phyloP scores from a whole-genome alignment of 2,797 vertebrate species.

The Pelodytes ibericus region DNA sequence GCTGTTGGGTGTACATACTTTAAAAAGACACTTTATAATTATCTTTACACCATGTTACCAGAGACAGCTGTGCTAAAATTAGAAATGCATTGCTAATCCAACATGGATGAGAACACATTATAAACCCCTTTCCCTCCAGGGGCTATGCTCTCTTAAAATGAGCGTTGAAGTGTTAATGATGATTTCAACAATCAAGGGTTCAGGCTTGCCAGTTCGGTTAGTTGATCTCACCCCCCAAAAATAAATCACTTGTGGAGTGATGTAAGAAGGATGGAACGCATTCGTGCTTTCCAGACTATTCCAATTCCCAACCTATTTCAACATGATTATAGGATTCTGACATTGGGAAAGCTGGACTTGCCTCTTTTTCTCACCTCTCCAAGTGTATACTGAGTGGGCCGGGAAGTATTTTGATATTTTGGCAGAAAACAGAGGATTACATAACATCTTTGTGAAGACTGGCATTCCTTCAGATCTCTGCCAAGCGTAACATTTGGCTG shows the following conservation, averaged over 20 bases:
- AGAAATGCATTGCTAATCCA: constrained; percentile 9
- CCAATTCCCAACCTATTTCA: not conserved
- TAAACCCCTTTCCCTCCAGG: not conserved
- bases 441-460: not conserved
- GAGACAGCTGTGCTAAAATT: not conserved
- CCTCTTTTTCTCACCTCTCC: constrained; percentile 21
- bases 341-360: constrained; percentile 3
- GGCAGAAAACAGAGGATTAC: constrained; percentile 21
- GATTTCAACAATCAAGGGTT: not conserved
- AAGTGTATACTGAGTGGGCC: constrained; percentile 6
- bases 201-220: constrained; percentile 2
- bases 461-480: constrained; percentile 15
- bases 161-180: constrained; percentile 43
- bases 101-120: not conserved
- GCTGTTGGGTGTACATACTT: not conserved
- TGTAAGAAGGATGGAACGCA: not conserved
- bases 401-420: constrained; percentile 42
- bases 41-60: not conserved
- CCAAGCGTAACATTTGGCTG: constrained; percentile 18
- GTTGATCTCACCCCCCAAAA: constrained; percentile 12
- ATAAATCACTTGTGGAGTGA: not conserved
- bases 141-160: not conserved
- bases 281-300: too few relatives aligned
- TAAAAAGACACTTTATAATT: not conserved
- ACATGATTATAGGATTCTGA: constrained; percentile 35